Base-by-base conservation (phyloP, 2,888 invertebrate species). In the Mythimna lalbum region DNA sequence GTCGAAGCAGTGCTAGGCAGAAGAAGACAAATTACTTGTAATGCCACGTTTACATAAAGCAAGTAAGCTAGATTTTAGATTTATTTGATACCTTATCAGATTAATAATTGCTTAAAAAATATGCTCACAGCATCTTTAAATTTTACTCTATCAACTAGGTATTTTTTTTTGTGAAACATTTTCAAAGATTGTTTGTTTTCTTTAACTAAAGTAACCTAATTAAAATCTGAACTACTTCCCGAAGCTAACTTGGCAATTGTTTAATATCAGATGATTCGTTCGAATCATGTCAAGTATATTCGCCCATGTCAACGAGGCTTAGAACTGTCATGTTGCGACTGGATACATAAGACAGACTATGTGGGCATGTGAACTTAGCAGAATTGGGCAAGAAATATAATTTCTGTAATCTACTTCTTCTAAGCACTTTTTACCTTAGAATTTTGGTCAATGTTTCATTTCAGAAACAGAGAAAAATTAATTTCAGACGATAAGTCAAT, bases 1-100 rank as follows among this genome's bases (percentile, higher is more conserved):
- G 71, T 78, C 63, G 27, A 81, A 71, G 39, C 66, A 72, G 60
- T n/a, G 53, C 31, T 66, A 81, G 63, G 62, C 61, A 71, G 66
- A 77, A 76, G 67, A 69, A 80, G 67, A 83, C 61, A 81, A 81
- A 83, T 77, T 62, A 74, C 65, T 67, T 70, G 50, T 33, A 36
- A 65, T 47, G 55, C 50, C 17, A 31, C 49, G 59, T 76, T 64
- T 62, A 63, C 7, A 31, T 21, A 31, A 53, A 23, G 7, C 56
- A 10, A 75, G 52, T 53, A 49, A 2, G 31, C 47, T 76, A 31
- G 23, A 1, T n/a, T 6, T 5, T n/a, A 50, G 59, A 69, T 53
- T 59, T 60, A 69, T 31, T 50, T 12, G 56, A 36, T 21, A 21
- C n/a, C 47, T 31, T 23, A 10, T 31, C 1, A 47, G 21, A 31